Percentiles rank a stretch among this genome's conserved stretches.
phyloP scores from a whole-genome alignment of 2,113 vertebrate genomes.

The Columba janthina region DNA sequence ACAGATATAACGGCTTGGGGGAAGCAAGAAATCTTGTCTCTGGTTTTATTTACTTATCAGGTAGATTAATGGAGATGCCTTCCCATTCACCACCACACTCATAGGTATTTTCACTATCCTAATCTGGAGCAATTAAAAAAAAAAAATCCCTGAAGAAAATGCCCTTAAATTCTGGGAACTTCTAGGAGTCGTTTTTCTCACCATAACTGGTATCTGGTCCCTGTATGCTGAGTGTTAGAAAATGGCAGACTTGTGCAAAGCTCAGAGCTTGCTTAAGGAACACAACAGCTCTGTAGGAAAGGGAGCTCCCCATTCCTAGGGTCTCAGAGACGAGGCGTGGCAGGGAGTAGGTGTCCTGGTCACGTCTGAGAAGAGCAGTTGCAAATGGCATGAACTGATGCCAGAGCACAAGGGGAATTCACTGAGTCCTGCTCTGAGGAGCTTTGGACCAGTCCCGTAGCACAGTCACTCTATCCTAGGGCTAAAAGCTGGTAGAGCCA shows the following conservation, averaged over 20 bases:
- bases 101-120: not conserved
- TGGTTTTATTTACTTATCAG: not conserved
- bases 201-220: not conserved
- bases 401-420: not conserved
- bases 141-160: not conserved
- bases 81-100: not conserved
- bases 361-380: not conserved
- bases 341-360: not conserved
- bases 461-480: not conserved
- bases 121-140: not conserved
- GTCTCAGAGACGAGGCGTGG: not conserved
- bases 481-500: not conserved
- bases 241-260: not conserved
- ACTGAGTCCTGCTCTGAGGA: not conserved
- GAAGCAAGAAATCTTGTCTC: not conserved
- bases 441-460: not conserved
- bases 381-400: not conserved
- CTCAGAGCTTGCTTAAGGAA: not conserved
- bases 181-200: not conserved
- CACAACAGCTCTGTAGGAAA: not conserved
- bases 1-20: not conserved
- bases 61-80: not conserved
- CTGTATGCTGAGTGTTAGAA: not conserved
- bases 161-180: not conserved
- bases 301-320: not conserved